A percentile compares a stretch with the other conserved stretches of the same genome.
Evolutionary conservation across 2,113 vertebrate genomes (phyloP).

Genomic region (Aramus guarauna): DNA sequence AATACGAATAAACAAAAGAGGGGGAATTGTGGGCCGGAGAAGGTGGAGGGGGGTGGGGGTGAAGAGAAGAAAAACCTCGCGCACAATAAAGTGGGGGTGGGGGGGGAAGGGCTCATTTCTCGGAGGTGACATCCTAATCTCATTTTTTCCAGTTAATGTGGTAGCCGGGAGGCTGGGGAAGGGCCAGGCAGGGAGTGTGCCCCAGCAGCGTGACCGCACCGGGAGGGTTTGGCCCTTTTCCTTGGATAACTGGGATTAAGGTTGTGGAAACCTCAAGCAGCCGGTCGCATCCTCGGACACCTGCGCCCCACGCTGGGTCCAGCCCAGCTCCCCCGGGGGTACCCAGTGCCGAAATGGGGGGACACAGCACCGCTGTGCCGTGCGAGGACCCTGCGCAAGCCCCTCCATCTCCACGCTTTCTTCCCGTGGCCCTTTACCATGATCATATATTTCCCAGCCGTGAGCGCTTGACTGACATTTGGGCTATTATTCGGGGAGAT

Average conservation of each 20-base stretch:
- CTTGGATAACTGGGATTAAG: conserved; percentile 49
- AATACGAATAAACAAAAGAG: neutral
- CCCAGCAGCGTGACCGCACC: neutral
- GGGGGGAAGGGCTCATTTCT: neutral
- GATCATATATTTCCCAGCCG: conserved; percentile 52
- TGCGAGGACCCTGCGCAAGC: neutral
- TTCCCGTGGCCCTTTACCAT: neutral
- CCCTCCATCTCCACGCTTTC: neutral
- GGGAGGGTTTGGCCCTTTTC: neutral
- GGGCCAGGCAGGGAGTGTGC: neutral
- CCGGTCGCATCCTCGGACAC: neutral
- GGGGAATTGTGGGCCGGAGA: neutral
- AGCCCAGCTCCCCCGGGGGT: neutral
- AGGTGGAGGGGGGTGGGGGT: neutral
- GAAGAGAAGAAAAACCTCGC: neutral
- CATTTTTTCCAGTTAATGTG: neutral
- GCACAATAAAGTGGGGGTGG: neutral
- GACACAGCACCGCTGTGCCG: neutral
- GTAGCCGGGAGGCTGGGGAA: neutral
- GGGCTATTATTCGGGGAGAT: conserved; percentile 39
- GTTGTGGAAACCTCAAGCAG: conserved; percentile 47
- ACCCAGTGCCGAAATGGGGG: neutral
- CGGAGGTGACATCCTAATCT: neutral
- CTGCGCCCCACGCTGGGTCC: neutral
- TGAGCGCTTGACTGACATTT: conserved; percentile 13